Base-by-base conservation (phyloP, 53 echinoderm and acorn worm genomes). In the Holothuria scabra region DNA sequence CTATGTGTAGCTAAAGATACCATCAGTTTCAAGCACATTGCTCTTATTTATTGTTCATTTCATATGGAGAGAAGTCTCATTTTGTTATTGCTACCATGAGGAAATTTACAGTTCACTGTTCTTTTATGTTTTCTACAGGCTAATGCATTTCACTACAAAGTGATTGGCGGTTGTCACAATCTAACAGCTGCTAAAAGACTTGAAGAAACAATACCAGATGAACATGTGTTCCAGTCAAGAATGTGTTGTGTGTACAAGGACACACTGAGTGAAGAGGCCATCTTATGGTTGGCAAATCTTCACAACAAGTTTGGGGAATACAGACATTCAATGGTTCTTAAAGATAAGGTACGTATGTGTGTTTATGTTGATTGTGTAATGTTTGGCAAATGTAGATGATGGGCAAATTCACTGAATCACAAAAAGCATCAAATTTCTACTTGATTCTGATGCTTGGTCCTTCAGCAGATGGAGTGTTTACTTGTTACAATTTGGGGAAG, bases 131-230 rank as follows among this genome's bases (percentile, higher is more conserved):
- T 38, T 10, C 20, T 21, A 32, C 72, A 72, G 72, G 72, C 72
- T 2, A 72, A 72, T 46, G 72, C 72, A 72, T 72, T 72, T 46
- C 72, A 72, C 72, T 72, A 72, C 72, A 72, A 25, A n/a, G 72
- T 72, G 46, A 72, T 72, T 0, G 72, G 72, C 18, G 72, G 72
- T 41, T 72, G 72, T 72, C 72, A 72, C 72, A 71, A 71, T 44
- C 19, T 71, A 0, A 38, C 72, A 38, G 72, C 72, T 21, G 38
- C 72, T 2, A 71, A 71, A 71, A 71, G 41, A 46, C 72, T 72
- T 33, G 72, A 72, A 25, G 72, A 72, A 72, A 21, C 20, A 20
- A 19, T 37, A 38, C 72, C 72, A 35, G 35, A 35, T 35, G 35
- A 35, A 35, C 35, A 35, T 35, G 35, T 35, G 35, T 35, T 35